Evolutionary conservation across 2,888 invertebrate species (phyloP).

Genomic region (Lissocephala sabroskyi): DNA sequence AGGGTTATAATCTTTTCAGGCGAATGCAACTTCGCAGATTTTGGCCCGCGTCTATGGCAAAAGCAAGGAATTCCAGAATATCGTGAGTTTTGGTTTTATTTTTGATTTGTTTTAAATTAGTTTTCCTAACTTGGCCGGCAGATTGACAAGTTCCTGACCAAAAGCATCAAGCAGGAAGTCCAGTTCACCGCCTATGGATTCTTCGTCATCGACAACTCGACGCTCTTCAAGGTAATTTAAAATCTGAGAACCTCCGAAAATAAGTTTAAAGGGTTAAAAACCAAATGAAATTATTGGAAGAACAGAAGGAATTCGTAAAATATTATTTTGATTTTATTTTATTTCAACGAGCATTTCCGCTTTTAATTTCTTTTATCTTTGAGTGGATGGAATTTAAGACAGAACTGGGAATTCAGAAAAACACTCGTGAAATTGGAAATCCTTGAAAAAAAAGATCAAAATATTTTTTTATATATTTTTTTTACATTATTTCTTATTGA

Average conservation of each 20-base stretch:
- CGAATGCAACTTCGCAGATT: constrained; percentile 67
- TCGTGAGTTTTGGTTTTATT: constrained; percentile 42
- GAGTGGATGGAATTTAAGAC: too few relatives aligned
- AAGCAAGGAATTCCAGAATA: constrained; percentile 67
- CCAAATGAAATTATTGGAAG: too few relatives aligned
- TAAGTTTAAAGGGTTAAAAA: too few relatives aligned
- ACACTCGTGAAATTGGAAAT: too few relatives aligned
- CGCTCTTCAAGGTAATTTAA: constrained; percentile 70
- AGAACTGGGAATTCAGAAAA: too few relatives aligned
- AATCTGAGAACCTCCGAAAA: too few relatives aligned
- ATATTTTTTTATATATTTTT: too few relatives aligned
- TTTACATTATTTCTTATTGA: too few relatives aligned
- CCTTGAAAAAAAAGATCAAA: too few relatives aligned
- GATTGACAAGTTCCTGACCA: constrained; percentile 71
- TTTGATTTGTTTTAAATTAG: not conserved
- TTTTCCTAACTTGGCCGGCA: constrained; percentile 27
- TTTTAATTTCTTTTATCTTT: too few relatives aligned
- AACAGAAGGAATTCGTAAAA: not conserved
- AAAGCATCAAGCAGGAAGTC: constrained; percentile 70
- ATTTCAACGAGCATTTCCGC: too few relatives aligned
- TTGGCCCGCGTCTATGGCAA: constrained; percentile 68
- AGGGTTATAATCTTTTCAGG: constrained; percentile 43
- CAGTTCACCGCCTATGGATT: constrained; percentile 71
- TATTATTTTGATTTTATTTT: too few relatives aligned
- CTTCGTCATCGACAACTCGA: constrained; percentile 70